These are phyloP conservation scores for Macaria notata DNA, from an alignment of 2,888 invertebrate genomes.

Conservation along the genomic window DNA sequence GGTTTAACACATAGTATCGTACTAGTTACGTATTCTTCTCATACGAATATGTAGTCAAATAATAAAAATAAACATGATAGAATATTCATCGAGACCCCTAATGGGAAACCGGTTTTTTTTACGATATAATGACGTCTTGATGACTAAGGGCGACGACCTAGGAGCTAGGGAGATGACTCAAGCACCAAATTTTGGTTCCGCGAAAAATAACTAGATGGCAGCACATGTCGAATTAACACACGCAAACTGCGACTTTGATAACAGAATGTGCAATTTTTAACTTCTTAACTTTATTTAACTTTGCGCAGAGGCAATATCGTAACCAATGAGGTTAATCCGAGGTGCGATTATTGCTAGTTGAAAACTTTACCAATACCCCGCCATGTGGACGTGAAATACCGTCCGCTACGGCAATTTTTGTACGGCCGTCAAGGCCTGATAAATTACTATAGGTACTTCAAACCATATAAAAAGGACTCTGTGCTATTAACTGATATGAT, in stretches of 20 bases:
- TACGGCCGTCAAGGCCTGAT: conserved; percentile 41
- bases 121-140: too few species aligned
- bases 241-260: conserved; percentile 1
- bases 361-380: conserved; percentile 89
- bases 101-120: too few species aligned
- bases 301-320: conserved; percentile 97
- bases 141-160: too few species aligned
- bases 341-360: conserved; percentile 96
- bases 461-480: neutral
- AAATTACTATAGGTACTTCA: neutral
- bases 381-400: conserved; percentile 77
- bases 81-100: too few species aligned
- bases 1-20: too few species aligned
- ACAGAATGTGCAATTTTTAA: neutral
- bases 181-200: neutral
- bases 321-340: conserved; percentile 95
- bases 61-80: too few species aligned
- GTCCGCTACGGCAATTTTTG: conserved; percentile 78
- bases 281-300: conserved; percentile 73
- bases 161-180: neutral
- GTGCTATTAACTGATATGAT: too few species aligned
- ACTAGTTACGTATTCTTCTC: too few species aligned
- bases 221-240: conserved; percentile 8
- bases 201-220: conserved; percentile 12
- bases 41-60: too few species aligned